Base-by-base conservation (phyloP, 1,140 invertebrate species). In the Cydia fagiglandana region DNA sequence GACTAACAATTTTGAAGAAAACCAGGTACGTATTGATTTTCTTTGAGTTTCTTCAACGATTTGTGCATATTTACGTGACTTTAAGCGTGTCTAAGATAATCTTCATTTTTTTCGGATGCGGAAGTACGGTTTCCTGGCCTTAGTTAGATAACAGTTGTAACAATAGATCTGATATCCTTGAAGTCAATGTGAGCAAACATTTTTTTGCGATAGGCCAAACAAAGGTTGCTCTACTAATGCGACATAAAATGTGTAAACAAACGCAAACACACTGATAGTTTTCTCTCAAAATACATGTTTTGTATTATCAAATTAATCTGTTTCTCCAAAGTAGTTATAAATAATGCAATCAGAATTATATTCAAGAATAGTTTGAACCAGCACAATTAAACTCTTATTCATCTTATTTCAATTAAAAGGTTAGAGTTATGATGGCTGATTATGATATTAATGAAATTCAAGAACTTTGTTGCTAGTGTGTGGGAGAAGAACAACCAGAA, bases 1-100 rank as follows among this genome's bases (percentile, higher is more conserved):
- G 91, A 86, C 91, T 0, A 86, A 91, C 76, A 92, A 88, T 85
- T 91, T 91, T 80, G 88, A 91, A 85, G 89, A 92, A 76, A 91
- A 92, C 79, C 89, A 91, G 85, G 89, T 90, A 64, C 12, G 66
- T 82, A 88, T 91, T 88, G 89, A 89, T 91, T 89, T 85, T 85
- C 77, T 61, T 75, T 74, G 56, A 34, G 38, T 50, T 64, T 73
- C 64, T 38, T 47, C 12, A 56, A 74, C 41, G 64, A 75, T 73
- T 74, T 74, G 2, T 38, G 3, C 15, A 75, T 50, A 53, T 75
- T 73, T 79, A 24, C 4, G 20, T 24, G 20, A 7, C 24, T 10
- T 61, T 61, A 24, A 24, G 56, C n/a, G 17, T 24, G 7, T 24
- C 56, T 24, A 20, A 24, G 17, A 12, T 24, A 20, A 61, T 75